Base-by-base conservation (phyloP, 2,113 vertebrate species). In the Pionites leucogaster region DNA sequence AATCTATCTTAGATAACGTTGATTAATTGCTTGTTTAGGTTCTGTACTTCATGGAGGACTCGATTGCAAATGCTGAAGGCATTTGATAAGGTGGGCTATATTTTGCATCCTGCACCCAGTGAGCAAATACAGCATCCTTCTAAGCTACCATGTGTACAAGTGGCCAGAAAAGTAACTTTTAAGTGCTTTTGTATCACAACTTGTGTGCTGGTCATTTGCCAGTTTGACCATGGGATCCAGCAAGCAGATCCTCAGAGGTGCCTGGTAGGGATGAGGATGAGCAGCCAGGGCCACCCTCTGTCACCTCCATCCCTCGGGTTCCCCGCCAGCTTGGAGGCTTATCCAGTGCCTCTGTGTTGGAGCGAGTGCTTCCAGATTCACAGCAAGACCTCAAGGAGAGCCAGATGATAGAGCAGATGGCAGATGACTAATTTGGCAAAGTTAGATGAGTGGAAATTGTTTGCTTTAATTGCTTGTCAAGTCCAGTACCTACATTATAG, bases 391-490 rank as follows among this genome's bases (percentile, higher is more conserved):
- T 97, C 96, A 95, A 96, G 97, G 97, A 98, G 96, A 95, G 96
- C 97, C 98, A 99, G 98, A 98, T 98, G 98, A 99, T 97, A 85
- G 97, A 98, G 97, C 98, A 99, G 98, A 99, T 99, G 99, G 99
- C 95, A 97, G 93, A 97, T 98, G 98, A 98, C 98, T 98, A 96
- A 98, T 98, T 98, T 98, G 97, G 97, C 97, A 98, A 98, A 97
- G 97, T 98, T 95, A 98, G 98, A 99, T 98, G 97, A 98, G 98
- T 98, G 97, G 98, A 98, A 99, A 98, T 98, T 98, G 97, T 98
- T 98, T 98, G 97, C 96, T 98, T 99, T 99, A 99, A 99, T 99
- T 99, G 98, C 98, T 98, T 99, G 98, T 99, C 98, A 99, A 98
- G 98, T 98, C 98, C 97, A 91, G 97, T 98, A 97, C 97, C 95